Evolutionary conservation across 2,797 vertebrate genomes (phyloP).

Genomic region (Bradypodion ventrale): DNA sequence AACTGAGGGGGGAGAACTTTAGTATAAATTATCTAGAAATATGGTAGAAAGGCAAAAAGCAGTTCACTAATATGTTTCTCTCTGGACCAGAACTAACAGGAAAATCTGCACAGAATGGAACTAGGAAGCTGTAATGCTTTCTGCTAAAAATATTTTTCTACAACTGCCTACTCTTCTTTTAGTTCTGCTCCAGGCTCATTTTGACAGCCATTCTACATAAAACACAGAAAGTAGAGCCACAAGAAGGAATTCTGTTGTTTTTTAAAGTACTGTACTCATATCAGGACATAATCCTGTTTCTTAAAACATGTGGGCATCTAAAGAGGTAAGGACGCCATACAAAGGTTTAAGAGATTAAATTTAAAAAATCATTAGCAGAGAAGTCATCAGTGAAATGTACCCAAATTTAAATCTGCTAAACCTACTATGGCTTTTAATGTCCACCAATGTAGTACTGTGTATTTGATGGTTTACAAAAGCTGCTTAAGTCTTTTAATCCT

Average conservation of each 20-base stretch:
- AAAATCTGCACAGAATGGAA: neutral
- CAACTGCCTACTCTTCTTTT: neutral
- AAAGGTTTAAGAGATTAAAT: conserved; percentile 63
- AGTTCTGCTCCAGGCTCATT: neutral
- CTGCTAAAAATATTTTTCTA: neutral
- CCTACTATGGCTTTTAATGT: conserved; percentile 60
- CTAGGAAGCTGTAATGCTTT: neutral
- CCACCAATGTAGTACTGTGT: conserved; percentile 52
- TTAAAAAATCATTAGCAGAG: conserved; percentile 64
- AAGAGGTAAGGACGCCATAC: conserved; percentile 34
- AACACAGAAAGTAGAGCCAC: neutral
- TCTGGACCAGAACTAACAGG: too few relatives aligned
- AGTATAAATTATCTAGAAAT: too few relatives aligned
- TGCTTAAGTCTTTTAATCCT: conserved; percentile 66
- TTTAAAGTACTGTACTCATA: too few relatives aligned
- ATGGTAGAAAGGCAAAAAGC: too few relatives aligned
- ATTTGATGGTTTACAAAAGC: conserved; percentile 65
- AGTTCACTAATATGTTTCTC: too few relatives aligned
- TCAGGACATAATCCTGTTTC: neutral
- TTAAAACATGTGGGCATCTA: neutral
- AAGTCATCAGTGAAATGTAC: conserved; percentile 73
- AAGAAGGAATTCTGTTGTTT: too few relatives aligned
- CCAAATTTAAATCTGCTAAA: conserved; percentile 62
- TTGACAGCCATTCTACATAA: neutral
- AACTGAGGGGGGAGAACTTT: too few relatives aligned